Percentiles rank a stretch among this genome's conserved stretches.
phyloP scores from a whole-genome alignment of 2,113 vertebrate genomes.

The Mormoops blainvillei region DNA sequence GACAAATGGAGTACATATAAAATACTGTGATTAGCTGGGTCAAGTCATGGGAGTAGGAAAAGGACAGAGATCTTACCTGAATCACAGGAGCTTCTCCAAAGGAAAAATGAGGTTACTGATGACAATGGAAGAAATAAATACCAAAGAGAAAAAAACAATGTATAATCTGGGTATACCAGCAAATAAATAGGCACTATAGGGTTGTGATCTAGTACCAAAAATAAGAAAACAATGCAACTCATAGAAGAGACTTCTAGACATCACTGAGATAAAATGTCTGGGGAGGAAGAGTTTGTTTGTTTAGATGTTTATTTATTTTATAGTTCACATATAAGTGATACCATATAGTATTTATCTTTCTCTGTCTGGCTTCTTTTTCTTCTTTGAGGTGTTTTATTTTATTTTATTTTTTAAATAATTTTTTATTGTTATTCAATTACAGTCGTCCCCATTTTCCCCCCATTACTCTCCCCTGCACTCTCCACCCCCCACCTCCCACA shows the following conservation, averaged over 20 bases:
- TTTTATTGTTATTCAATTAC: too few relatives aligned
- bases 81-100: not conserved
- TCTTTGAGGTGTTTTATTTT: too few relatives aligned
- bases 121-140: not conserved
- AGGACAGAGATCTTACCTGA: not conserved
- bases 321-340: not conserved
- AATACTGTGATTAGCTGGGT: not conserved
- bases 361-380: not conserved
- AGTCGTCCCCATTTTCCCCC: too few relatives aligned
- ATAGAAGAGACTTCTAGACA: not conserved
- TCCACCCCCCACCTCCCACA: too few relatives aligned
- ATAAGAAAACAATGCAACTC: not conserved
- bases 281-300: not conserved
- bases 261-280: not conserved
- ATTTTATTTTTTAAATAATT: too few relatives aligned
- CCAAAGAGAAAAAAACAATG: not conserved
- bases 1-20: not conserved
- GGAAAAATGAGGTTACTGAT: not conserved
- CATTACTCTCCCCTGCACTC: too few relatives aligned
- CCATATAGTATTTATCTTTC: not conserved
- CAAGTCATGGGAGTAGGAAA: not conserved
- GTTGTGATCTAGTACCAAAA: not conserved
- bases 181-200: too few relatives aligned
- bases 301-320: not conserved
- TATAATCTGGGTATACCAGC: not conserved